Evolutionary conservation across 2,113 vertebrate species (phyloP).

Genomic region (Jacana jacana): DNA sequence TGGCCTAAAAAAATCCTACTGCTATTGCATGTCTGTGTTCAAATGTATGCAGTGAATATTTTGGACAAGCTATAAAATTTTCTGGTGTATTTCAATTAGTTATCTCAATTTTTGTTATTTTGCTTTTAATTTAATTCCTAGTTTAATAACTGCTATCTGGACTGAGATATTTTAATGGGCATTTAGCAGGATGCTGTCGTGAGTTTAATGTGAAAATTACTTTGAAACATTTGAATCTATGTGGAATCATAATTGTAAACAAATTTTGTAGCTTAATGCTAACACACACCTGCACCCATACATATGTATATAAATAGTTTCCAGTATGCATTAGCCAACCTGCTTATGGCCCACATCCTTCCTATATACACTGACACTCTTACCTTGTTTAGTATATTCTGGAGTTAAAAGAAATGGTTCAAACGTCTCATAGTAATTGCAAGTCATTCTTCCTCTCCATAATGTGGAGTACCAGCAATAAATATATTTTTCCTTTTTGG

Average conservation of each 20-base stretch:
- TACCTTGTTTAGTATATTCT: not conserved
- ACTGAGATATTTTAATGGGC: not conserved
- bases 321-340: not conserved
- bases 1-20: not conserved
- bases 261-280: not conserved
- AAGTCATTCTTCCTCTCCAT: not conserved
- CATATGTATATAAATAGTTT: fast-evolving
- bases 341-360: not conserved
- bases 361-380: not conserved
- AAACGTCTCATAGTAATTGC: not conserved
- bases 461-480: not conserved
- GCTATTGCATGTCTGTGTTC: not conserved
- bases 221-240: not conserved
- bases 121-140: not conserved
- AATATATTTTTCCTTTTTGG: not conserved
- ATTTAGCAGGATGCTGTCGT: not conserved
- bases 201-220: not conserved
- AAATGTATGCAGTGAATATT: not conserved
- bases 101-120: not conserved
- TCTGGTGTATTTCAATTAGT: not conserved
- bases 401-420: not conserved
- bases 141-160: not conserved
- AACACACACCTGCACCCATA: not conserved
- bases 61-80: not conserved
- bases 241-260: not conserved